Evolutionary conservation across 1,140 invertebrate species (phyloP), one percentile per base, ranked within the genome.

Genomic region (Brachionus calyciflorus): DNA sequence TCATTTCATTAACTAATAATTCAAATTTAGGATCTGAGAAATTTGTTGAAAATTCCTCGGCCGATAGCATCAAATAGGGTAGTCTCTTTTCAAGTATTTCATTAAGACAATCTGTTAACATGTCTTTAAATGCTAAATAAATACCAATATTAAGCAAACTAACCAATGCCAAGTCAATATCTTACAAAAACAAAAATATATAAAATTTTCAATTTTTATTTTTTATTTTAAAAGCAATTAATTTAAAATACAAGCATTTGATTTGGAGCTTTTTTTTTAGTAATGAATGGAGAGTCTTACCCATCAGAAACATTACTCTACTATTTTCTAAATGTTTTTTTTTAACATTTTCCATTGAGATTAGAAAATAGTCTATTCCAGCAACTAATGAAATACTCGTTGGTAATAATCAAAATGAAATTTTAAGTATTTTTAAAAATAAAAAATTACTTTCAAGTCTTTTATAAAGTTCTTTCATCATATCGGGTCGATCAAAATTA

Each of bases 381-480:
- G 55, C 51, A 53, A 76, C 41, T 63, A 30, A 49, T 46, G 48
- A 37, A 6, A 48, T 14, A 24, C 37, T 76, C n/a, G n/a, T n/a
- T n/a, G n/a, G n/a, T n/a, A n/a, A n/a, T n/a, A n/a, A n/a, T n/a
- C n/a, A n/a, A n/a, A n/a, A n/a, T n/a, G n/a, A n/a, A n/a, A n/a
- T n/a, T n/a, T n/a, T n/a, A n/a, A 57, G 69, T 33, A 33, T 55
- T 57, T 30, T 21, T 24, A 69, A 17, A 78, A 7, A 78, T 19
- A 46, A 68, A 33, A 46, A 79, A 78, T 33, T 82, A 87, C 85
- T 86, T 80, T 84, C 91, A 28, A 98, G 84, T 80, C 90, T 91
- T 82, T 93, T 94, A 78, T 93, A 93, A 76, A 98, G 90, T 79
- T 98, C 96, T 82, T 93, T 94, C 95, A 99, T 99, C n/a, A 93